Base-by-base conservation (phyloP, 2,888 invertebrate genomes). In the Thymelicus lineola region DNA sequence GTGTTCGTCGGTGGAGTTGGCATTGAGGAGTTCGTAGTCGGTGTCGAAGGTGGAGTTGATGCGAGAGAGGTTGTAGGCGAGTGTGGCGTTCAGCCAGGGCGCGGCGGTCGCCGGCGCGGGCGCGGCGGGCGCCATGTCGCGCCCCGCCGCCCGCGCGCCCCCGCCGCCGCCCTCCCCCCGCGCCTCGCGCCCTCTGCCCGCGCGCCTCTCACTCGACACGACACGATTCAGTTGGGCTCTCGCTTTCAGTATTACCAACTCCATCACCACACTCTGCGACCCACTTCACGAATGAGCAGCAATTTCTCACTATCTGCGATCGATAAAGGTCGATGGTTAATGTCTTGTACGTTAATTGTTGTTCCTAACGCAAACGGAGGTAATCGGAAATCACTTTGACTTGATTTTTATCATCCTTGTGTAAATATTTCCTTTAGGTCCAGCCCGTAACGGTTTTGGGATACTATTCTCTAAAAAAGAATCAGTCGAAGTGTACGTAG, bases 151-250 rank as follows among this genome's bases (percentile, higher is more conserved):
- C 82, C 81, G 82, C 82, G 82, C 82, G 84, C 84, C 82, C 79
- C 79, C 82, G 76, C 79, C 80, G 76, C 78, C 80, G 83, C 82
- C 77, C 82, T 79, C 77, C 82, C 82, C 82, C 74, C 75, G 74
- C 79, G 76, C 76, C 75, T 74, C 80, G 76, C 82, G 79, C 76
- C 76, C 77, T 75, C 75, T 77, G 77, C 75, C 72, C 79, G 72
- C 83, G 83, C 89, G 89, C 82, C 81, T 82, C 80, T 83, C 85
- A 85, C 85, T 80, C 86, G 93, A 93, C 88, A 92, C 92, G 86
- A 95, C 92, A 92, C 94, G 95, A 91, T 94, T 94, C 85, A 94
- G 94, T 88, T 94, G 94, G 89, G 94, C 93, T 94, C 93, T 91
- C 82, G 94, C 94, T 91, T 91, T 94, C 86, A 94, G 85, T 94